Evolutionary conservation across 1,140 invertebrate species (phyloP), one percentile per base, ranked within the genome.

Genomic region (Chironomus tepperi): DNA sequence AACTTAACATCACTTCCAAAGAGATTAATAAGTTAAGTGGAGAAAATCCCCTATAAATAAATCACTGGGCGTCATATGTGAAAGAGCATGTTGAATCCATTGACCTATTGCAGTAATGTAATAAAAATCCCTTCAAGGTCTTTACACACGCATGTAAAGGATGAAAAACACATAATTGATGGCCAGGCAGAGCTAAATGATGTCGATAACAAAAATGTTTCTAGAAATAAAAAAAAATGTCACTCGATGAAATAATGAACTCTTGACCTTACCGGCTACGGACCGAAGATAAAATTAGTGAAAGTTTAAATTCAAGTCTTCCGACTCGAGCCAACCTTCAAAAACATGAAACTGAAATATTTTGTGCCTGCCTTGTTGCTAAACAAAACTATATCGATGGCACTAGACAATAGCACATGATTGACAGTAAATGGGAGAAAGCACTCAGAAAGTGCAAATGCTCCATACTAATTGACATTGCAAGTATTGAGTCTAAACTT

Each of bases 361-460:
- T n/a, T 57, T n/a, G 43, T 12, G 1, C 24, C 1, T 34, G 24
- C 24, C 5, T 34, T 34, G 24, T 34, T 34, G 24, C 24, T 34
- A 34, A 34, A 34, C 1, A 34, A 34, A 34, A 34, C 24, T 34
- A 34, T 34, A 2, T 34, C 24, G 24, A 34, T 34, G 47, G n/a
- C 47, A 57, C 47, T 15, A 57, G 5, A 57, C 9, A 57, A 57
- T 5, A 57, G 47, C 47, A 57, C 3, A 57, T 57, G 47, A 57
- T 57, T 57, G 47, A 57, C 47, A 57, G 47, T 57, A n/a, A 57
- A 57, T 57, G n/a, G 47, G 47, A 57, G 47, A 57, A 57, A 57
- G 47, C 47, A 57, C 47, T 34, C 47, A 15, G n/a, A 57, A 57
- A 57, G 47, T 57, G 47, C 47, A 57, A n/a, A n/a, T 57, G 47